Percentiles rank a stretch among this genome's conserved stretches.
phyloP scores from a whole-genome alignment of 2,888 invertebrate genomes.

The Margaritifera margaritifera region DNA sequence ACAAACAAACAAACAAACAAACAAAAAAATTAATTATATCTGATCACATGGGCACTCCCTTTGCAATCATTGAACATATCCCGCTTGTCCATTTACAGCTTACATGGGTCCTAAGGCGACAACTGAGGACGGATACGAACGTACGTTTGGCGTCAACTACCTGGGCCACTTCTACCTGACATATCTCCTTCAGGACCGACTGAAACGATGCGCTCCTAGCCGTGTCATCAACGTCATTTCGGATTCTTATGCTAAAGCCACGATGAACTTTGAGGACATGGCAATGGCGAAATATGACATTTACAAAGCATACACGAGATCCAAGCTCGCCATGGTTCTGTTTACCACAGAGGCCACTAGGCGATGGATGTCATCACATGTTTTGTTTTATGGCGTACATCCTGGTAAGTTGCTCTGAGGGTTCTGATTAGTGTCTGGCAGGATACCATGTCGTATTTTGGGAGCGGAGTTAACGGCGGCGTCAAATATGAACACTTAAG shows the following conservation, averaged over 20 bases:
- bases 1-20: too few relatives aligned
- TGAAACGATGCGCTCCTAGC: constrained; percentile 57
- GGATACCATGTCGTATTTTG: too few relatives aligned
- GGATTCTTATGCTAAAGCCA: constrained; percentile 55
- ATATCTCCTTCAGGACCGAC: constrained; percentile 52
- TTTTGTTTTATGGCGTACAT: constrained; percentile 60
- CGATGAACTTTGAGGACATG: constrained; percentile 59
- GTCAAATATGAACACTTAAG: too few relatives aligned
- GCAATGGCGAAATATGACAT: constrained; percentile 56
- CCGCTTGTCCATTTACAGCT: constrained; percentile 35
- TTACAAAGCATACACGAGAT: constrained; percentile 57
- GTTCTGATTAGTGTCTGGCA: too few relatives aligned
- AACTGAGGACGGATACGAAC: constrained; percentile 61
- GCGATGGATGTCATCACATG: constrained; percentile 43
- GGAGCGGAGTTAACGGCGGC: too few relatives aligned
- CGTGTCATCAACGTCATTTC: constrained; percentile 66
- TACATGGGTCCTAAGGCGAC: constrained; percentile 64
- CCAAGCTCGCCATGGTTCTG: constrained; percentile 58
- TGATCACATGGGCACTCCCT: too few relatives aligned
- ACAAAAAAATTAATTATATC: too few relatives aligned
- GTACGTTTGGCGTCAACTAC: constrained; percentile 63
- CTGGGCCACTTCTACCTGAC: constrained; percentile 67
- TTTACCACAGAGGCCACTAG: constrained; percentile 58
- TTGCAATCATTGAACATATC: too few relatives aligned
- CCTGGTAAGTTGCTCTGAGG: constrained; percentile 52